Percentiles rank a stretch among this genome's conserved stretches.
Conservation (phyloP, 1,140 invertebrate species). For the Drosophila novamexicana region DNA sequence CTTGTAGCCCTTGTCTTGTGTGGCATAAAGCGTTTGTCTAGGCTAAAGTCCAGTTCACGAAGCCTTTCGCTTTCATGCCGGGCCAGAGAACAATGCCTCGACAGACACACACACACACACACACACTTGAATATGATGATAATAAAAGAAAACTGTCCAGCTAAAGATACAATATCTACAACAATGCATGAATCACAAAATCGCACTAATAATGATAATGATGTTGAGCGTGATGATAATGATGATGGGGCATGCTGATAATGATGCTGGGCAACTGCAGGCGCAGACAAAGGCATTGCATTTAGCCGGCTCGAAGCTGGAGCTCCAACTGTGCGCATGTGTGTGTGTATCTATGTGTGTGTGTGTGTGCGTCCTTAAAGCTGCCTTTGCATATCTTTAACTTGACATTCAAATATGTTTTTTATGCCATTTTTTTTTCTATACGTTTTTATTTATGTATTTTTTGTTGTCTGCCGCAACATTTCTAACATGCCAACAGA, state of each 20-base stretch:
- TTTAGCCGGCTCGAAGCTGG: conserved; percentile 42
- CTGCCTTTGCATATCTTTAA: conserved; percentile 29
- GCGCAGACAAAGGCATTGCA: conserved; percentile 1
- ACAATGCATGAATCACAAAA: conserved; percentile 35
- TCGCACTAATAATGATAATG: not conserved
- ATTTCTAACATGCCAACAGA: conserved; percentile 38
- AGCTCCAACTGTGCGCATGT: conserved; percentile 27
- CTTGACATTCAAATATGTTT: conserved; percentile 68
- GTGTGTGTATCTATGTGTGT: not conserved
- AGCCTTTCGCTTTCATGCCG: conserved; percentile 67
- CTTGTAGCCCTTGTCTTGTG: not conserved
- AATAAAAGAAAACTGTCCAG: conserved; percentile 40
- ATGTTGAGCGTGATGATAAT: not conserved
- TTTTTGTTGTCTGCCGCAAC: conserved; percentile 29
- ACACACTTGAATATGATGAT: conserved; percentile 23
- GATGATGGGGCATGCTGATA: conserved; percentile 6
- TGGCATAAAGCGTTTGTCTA: not conserved
- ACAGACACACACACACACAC: conserved; percentile 22
- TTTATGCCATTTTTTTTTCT: not conserved
- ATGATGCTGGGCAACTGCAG: not conserved
- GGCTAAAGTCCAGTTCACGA: conserved; percentile 15
- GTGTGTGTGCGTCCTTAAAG: conserved; percentile 32
- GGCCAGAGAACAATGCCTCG: conserved; percentile 24
- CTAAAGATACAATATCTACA: conserved; percentile 49
- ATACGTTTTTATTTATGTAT: not conserved